phyloP scores from a whole-genome alignment of 1,140 invertebrate species.

The Drosophila ohnishii region DNA sequence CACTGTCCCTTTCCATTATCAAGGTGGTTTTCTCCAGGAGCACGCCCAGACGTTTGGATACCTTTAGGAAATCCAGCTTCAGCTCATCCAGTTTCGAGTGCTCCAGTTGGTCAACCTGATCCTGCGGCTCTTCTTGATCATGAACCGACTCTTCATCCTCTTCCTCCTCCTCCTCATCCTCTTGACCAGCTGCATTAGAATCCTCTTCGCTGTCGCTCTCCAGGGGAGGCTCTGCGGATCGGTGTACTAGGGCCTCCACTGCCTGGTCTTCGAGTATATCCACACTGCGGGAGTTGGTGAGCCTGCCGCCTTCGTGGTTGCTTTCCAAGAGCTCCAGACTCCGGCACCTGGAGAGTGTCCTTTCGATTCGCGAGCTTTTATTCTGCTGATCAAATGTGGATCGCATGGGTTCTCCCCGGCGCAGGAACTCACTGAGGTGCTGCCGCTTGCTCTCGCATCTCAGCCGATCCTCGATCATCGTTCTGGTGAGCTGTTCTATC shows the following conservation, averaged over 20 bases:
- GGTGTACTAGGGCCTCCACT: conserved; percentile 62
- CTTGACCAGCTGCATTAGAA: conserved; percentile 17
- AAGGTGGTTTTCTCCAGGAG: conserved; percentile 73
- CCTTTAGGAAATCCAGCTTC: conserved; percentile 71
- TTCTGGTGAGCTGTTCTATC: conserved; percentile 88
- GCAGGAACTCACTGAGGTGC: conserved; percentile 86
- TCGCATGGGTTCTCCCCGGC: conserved; percentile 57
- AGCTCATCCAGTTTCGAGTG: conserved; percentile 68
- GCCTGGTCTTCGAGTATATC: conserved; percentile 61
- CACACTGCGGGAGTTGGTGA: conserved; percentile 78
- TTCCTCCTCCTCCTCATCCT: conserved; percentile 6
- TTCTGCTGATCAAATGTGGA: conserved; percentile 83
- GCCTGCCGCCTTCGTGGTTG: conserved; percentile 76
- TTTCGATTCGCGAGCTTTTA: conserved; percentile 84
- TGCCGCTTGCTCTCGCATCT: conserved; percentile 87
- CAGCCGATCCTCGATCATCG: conserved; percentile 86
- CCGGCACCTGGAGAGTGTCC: conserved; percentile 86
- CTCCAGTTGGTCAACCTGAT: conserved; percentile 27
- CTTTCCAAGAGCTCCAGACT: conserved; percentile 86
- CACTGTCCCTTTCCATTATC: conserved; percentile 75
- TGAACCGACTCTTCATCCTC: conserved; percentile 19
- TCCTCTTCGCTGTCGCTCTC: conserved; percentile 58
- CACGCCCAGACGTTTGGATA: conserved; percentile 70
- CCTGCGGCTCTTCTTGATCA: conserved; percentile 1
- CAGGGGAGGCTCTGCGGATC: conserved; percentile 38